These are phyloP conservation scores for Sitophilus oryzae DNA, from an alignment of 1,140 invertebrate genomes.

Conservation along the genomic window DNA sequence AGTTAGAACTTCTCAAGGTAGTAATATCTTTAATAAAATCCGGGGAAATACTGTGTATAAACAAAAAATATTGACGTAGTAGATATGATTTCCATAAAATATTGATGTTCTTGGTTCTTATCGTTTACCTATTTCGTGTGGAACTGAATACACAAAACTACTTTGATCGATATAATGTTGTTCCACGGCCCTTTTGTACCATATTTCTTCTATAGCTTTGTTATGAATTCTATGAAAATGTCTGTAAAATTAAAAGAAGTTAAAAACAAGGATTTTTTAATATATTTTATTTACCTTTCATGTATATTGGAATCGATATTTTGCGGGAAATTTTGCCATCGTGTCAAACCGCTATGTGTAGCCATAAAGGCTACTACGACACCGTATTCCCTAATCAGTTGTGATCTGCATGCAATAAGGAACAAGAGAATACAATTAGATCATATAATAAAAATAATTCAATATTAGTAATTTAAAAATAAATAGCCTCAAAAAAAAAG, in stretches of 20 bases:
- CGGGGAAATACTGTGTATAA: too few species aligned
- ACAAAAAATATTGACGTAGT: too few species aligned
- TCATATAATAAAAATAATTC: not conserved
- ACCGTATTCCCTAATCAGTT: slow-evolving; percentile 77
- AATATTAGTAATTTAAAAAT: too few species aligned
- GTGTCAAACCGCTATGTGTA: slow-evolving; percentile 80
- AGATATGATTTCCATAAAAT: too few species aligned
- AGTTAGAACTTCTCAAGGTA: too few species aligned
- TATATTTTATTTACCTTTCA: slow-evolving; percentile 34
- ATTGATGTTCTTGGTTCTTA: too few species aligned
- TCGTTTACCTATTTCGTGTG: slow-evolving; percentile 57
- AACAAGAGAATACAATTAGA: not conserved
- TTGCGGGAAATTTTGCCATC: slow-evolving; percentile 75
- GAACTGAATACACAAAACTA: slow-evolving; percentile 83
- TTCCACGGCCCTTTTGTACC: slow-evolving; percentile 90
- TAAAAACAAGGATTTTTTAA: slow-evolving; percentile 1
- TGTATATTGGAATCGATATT: slow-evolving; percentile 34
- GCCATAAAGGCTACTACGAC: slow-evolving; percentile 80
- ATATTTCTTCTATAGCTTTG: slow-evolving; percentile 82
- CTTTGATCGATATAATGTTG: slow-evolving; percentile 73
- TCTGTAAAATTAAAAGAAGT: slow-evolving; percentile 40
- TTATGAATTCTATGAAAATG: slow-evolving; percentile 74
- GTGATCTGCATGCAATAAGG: slow-evolving; percentile 44
- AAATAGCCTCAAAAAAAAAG: too few species aligned
- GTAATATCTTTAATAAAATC: too few species aligned